phyloP scores from a whole-genome alignment of 2,113 vertebrate species.

The Halichoerus grypus region DNA sequence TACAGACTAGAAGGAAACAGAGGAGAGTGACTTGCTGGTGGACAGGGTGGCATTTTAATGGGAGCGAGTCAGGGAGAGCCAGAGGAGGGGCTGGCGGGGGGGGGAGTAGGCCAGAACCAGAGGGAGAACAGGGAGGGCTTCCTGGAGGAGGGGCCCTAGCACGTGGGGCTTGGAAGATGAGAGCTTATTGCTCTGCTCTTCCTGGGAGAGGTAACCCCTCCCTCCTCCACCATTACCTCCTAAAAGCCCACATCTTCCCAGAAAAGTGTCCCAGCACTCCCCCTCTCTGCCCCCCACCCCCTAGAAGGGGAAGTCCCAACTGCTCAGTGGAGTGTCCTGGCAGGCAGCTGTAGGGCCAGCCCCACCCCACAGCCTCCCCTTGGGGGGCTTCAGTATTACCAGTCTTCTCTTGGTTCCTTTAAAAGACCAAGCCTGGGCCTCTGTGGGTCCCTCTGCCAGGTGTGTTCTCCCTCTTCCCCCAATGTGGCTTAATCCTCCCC shows the following conservation, averaged over 20 bases:
- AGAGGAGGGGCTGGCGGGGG: background rate
- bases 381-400: background rate
- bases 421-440: background rate
- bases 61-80: background rate
- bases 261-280: background rate
- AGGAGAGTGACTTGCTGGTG: background rate
- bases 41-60: background rate
- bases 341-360: background rate
- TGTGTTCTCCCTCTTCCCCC: background rate
- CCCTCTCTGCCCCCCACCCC: background rate
- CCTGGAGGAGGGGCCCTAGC: background rate
- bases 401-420: background rate
- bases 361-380: background rate
- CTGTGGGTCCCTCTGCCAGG: background rate
- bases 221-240: background rate
- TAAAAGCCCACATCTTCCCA: background rate
- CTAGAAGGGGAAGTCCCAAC: background rate
- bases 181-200: background rate
- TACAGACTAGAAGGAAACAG: background rate
- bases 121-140: background rate
- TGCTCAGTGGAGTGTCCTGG: background rate
- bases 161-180: background rate
- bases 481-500: background rate
- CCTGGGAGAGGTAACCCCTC: background rate
- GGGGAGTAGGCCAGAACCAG: background rate